These are phyloP conservation scores for Salpingus planirostris DNA, from an alignment of 2,888 invertebrate genomes.

Conservation along the genomic window DNA sequence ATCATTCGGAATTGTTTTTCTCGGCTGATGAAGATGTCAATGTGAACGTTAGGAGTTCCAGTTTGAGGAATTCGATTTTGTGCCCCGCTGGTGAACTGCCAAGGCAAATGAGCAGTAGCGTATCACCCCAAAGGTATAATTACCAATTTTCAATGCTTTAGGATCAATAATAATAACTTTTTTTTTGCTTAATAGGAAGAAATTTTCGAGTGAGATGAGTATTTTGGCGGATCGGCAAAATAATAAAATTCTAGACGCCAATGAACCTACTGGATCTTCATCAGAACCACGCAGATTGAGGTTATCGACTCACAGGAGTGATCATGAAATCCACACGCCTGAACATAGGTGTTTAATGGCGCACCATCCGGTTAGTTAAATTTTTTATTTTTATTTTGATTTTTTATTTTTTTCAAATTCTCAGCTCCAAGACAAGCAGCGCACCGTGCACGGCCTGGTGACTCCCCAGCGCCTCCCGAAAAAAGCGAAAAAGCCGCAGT, in stretches of 20 bases:
- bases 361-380: neutral
- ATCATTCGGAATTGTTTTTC: conserved; percentile 86
- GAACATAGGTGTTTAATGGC: conserved; percentile 37
- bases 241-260: conserved; percentile 22
- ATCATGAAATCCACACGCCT: conserved; percentile 55
- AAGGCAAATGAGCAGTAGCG: conserved; percentile 33
- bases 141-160: no score
- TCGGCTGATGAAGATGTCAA: conserved; percentile 88
- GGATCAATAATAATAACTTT: no score
- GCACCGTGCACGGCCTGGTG: conserved; percentile 36
- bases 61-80: conserved; percentile 57
- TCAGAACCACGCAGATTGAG: conserved; percentile 31
- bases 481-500: neutral
- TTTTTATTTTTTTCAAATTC: conserved; percentile 3
- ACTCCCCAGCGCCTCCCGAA: conserved; percentile 30
- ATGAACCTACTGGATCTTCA: conserved; percentile 32
- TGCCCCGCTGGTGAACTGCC: conserved; percentile 38
- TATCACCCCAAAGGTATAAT: conserved; percentile 28
- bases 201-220: conserved; percentile 50
- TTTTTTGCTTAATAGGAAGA: no score
- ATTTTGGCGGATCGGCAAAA: conserved; percentile 42
- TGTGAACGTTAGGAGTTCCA: conserved; percentile 59
- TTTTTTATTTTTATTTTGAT: no score
- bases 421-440: conserved; percentile 28
- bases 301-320: conserved; percentile 50